A percentile compares a stretch with the other conserved stretches of the same genome.
phyloP scores from a whole-genome alignment of 2,888 invertebrate species.

The Epicampocera succincta region DNA sequence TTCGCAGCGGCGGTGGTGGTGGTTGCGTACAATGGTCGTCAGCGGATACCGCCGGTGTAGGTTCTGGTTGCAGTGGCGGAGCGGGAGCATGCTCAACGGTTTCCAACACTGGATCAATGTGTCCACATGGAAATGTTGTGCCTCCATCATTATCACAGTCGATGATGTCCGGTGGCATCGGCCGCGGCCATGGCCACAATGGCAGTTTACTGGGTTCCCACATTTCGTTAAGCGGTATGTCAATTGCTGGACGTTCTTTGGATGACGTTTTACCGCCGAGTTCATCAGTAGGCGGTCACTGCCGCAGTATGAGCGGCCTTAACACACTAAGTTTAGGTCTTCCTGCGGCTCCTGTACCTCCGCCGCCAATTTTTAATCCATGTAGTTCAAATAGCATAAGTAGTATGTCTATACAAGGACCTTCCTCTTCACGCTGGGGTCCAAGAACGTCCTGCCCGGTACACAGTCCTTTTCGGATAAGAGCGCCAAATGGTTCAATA shows the following conservation, averaged over 20 bases:
- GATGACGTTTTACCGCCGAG: conserved; percentile 70
- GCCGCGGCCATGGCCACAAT: conserved; percentile 71
- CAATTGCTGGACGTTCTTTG: conserved; percentile 77
- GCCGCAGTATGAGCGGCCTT: conserved; percentile 79
- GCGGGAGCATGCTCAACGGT: conserved; percentile 77
- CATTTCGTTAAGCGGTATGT: conserved; percentile 77
- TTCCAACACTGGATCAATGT: conserved; percentile 72
- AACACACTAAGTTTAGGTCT: conserved; percentile 78
- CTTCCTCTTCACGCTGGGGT: conserved; percentile 81
- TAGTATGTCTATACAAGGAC: conserved; percentile 81
- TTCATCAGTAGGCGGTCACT: conserved; percentile 73
- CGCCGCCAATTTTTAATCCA: conserved; percentile 81
- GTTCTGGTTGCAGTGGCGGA: conserved; percentile 73
- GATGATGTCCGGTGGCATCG: conserved; percentile 79
- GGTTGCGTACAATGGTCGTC: conserved; percentile 71
- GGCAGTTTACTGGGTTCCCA: conserved; percentile 75
- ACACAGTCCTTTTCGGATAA: conserved; percentile 82
- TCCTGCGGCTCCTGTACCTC: conserved; percentile 79
- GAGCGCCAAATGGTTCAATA: conserved; percentile 82
- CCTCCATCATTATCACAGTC: conserved; percentile 78
- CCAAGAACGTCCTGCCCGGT: conserved; percentile 82
- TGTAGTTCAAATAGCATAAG: conserved; percentile 81
- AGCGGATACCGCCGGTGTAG: conserved; percentile 63
- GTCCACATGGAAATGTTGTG: conserved; percentile 71
- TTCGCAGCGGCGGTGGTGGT: conserved; percentile 70